Base-by-base conservation (phyloP, 2,113 vertebrate species). In the Malurus elegans region DNA sequence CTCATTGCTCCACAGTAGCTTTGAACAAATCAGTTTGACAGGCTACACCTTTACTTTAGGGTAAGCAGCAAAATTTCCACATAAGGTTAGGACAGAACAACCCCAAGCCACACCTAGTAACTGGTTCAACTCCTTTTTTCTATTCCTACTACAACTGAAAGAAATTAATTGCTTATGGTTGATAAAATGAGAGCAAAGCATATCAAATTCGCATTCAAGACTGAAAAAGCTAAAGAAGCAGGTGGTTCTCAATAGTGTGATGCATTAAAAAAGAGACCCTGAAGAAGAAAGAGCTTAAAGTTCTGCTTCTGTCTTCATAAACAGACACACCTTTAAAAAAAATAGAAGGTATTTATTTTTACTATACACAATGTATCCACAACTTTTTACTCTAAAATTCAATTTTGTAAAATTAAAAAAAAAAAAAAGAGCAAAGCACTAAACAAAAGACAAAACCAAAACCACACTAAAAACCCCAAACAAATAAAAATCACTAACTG, bases 391-490 rank as follows among this genome's bases (percentile, higher is more conserved):
- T 45, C 38, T 40, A 42, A 44, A 75, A 72, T 65, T 50, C 67
- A 54, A 84, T 47, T 51, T 31, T 36, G 10, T 47, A 15, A 47
- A 62, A 4, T 16, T 18, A 25, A n/a, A 23, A n/a, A 31, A 51
- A 4, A n/a, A 40, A 8, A 28, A 8, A 17, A 8, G 29, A 23
- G 24, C 7, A 18, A 32, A 65, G 20, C 1, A 29, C 14, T 7
- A 38, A 51, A 17, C 3, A 8, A 34, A 58, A 23, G 3, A 29
- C 5, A 29, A 47, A 84, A 7, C 3, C 16, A 62, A 57, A 58
- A 58, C 1, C 18, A 36, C 17, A 1, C 14, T 19, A 10, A 20
- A 62, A 84, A 1, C 2, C 5, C 4, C 11, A 71, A 62, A 21
- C 5, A 57, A 53, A 69, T 13, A 20, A 1, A 87, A 54, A 83